Base-by-base conservation (phyloP, 2,113 vertebrate genomes). In the Amblyopsis rosae region DNA sequence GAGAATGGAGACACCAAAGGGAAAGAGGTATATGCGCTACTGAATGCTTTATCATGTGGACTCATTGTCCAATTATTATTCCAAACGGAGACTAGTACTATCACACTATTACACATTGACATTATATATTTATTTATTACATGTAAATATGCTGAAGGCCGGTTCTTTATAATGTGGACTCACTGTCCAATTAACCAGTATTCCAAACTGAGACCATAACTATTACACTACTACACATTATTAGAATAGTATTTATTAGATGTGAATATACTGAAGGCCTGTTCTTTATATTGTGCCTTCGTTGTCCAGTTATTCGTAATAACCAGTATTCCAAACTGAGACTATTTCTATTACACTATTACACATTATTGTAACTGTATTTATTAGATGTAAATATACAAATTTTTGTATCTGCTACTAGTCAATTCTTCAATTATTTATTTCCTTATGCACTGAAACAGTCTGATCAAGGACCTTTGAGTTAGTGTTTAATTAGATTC, bases 1-100 rank as follows among this genome's bases (percentile, higher is more conserved):
- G 96, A 98, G 93, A 98, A 97, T 84, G 96, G 96, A 51, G 96
- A 98, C 87, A 97, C 96, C 75, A 98, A 98, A 93, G 96, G 96
- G 68, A 98, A 98, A 92, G 96, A 98, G 94, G 96, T 96, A 88
- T 17, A 53, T 3, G 4, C 10, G 12, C 48, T 47, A 6, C 45
- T 7, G 54, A 56, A 16, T 17, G 10, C 16, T 58, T 12, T 58
- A 12, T 12, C 3, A 10, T 58, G 12, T 26, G 0, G 3, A 4
- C 12, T 51, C 9, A 12, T 11, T 51, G 9, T 51, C 3, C 4
- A 51, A 12, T 51, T 51, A 11, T 51, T 51, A 51, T 51, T 51
- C 35, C 35, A 41, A 41, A 41, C 35, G 5, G 35, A 41, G 35
- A 41, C 4, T 41, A 6, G 5, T 41, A 41, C 35, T 6, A 41